Conservation (phyloP, 2,888 invertebrate species). For the Sarcophaga subvicina region DNA sequence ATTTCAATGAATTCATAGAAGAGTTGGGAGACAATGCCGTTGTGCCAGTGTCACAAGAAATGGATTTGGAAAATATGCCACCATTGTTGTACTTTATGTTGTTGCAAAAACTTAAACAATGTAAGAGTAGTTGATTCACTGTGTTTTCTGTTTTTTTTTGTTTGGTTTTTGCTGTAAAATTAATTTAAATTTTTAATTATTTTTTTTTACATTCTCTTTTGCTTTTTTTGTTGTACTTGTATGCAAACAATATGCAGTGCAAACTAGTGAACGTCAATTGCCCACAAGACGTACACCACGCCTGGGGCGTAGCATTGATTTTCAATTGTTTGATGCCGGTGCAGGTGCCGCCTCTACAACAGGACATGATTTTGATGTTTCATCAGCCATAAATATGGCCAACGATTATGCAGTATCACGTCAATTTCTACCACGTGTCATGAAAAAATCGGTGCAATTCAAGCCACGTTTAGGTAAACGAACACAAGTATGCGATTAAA, state of each 20-base stretch:
- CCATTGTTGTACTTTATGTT: slow-evolving; percentile 77
- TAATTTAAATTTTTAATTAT: neutral
- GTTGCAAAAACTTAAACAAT: slow-evolving; percentile 76
- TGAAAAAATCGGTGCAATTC: slow-evolving; percentile 82
- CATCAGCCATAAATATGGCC: slow-evolving; percentile 65
- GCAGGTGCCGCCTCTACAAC: slow-evolving; percentile 26
- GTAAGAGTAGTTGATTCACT: slow-evolving; percentile 70
- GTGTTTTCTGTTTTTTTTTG: slow-evolving; percentile 53
- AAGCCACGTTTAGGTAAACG: slow-evolving; percentile 82
- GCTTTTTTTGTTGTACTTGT: slow-evolving; percentile 23
- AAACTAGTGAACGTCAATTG: slow-evolving; percentile 74
- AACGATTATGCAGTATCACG: slow-evolving; percentile 73
- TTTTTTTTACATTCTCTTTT: slow-evolving; percentile 33
- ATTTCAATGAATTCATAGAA: slow-evolving; percentile 76
- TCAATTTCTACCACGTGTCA: slow-evolving; percentile 82
- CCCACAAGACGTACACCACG: slow-evolving; percentile 81
- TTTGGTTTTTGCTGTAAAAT: slow-evolving; percentile 47
- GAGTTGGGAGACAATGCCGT: slow-evolving; percentile 76
- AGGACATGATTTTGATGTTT: slow-evolving; percentile 51
- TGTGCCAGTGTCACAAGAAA: slow-evolving; percentile 71
- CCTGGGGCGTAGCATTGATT: slow-evolving; percentile 82
- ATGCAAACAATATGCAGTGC: slow-evolving; percentile 72
- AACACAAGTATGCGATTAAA: slow-evolving; percentile 73
- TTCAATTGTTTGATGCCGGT: slow-evolving; percentile 73
- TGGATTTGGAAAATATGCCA: slow-evolving; percentile 77